Percentiles rank a stretch among this genome's conserved stretches.
Conservation (phyloP, 2,113 vertebrate genomes). For the Recurvirostra avosetta region DNA sequence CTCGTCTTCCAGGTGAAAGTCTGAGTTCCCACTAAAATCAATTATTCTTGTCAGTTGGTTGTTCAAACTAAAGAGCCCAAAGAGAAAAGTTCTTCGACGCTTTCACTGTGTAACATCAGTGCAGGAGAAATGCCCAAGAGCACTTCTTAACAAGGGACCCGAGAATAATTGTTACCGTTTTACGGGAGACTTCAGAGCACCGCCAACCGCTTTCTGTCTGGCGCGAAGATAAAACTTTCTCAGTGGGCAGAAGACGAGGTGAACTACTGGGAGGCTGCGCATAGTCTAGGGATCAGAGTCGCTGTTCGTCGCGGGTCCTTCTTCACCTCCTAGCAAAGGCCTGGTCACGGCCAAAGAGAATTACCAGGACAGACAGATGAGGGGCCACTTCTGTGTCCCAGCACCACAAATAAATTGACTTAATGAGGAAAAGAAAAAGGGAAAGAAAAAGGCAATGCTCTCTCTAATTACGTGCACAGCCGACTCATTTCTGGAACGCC, state of each 20-base stretch:
- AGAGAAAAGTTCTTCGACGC: not conserved
- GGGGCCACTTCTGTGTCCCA: not conserved
- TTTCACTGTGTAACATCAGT: not conserved
- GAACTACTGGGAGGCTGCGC: not conserved
- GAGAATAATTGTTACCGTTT: not conserved
- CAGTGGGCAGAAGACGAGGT: not conserved
- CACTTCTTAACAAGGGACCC: not conserved
- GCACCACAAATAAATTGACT: not conserved
- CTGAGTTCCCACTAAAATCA: not conserved
- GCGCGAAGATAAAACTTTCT: not conserved
- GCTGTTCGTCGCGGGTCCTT: not conserved
- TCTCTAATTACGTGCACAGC: not conserved
- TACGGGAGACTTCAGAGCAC: not conserved
- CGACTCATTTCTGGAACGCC: not conserved
- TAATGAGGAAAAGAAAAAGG: not conserved
- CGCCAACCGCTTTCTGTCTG: not conserved
- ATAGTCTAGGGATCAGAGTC: not conserved
- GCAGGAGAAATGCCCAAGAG: not conserved
- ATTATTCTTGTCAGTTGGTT: not conserved
- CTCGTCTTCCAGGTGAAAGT: not conserved
- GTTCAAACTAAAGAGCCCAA: not conserved
- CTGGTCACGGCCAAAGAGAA: not conserved
- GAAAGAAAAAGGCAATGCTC: not conserved
- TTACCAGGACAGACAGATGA: not conserved
- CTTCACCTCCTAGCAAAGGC: not conserved